Conservation (phyloP, 2,797 vertebrate genomes). For the Xiphophorus birchmanni region DNA sequence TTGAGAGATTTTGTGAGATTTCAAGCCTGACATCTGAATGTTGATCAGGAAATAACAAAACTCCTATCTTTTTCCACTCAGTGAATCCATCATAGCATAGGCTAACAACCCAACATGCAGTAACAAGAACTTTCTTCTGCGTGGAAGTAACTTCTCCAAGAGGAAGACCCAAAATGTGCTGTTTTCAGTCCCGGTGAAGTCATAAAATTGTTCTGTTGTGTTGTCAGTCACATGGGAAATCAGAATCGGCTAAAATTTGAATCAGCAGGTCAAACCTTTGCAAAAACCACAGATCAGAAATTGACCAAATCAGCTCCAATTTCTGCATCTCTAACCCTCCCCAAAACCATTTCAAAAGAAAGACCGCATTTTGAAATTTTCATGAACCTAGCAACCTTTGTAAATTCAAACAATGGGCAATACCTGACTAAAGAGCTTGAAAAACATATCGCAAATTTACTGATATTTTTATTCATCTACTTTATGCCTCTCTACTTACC, state of each 20-base stretch:
- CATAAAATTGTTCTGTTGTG: neutral
- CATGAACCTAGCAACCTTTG: slow-evolving; percentile 34
- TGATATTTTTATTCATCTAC: slow-evolving; percentile 27
- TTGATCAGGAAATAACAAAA: neutral
- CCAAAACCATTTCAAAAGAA: neutral
- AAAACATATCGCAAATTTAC: slow-evolving; percentile 45
- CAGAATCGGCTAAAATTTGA: neutral
- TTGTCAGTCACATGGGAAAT: neutral
- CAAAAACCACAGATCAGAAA: neutral
- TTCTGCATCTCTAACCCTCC: neutral
- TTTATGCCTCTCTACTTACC: slow-evolving; percentile 54
- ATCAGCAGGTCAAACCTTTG: neutral
- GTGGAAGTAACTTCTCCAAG: neutral
- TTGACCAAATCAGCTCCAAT: neutral
- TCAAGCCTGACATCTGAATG: too few relatives aligned
- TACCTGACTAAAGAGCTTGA: slow-evolving; percentile 37
- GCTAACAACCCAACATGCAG: neutral
- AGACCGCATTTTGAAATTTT: neutral
- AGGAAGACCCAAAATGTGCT: neutral
- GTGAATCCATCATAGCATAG: neutral
- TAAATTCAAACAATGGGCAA: slow-evolving; percentile 28
- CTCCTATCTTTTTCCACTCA: neutral
- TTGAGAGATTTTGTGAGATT: too few relatives aligned
- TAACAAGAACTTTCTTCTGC: neutral
- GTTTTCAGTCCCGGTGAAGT: neutral